Conservation (phyloP, 1,140 invertebrate species). For the Battus philenor region DNA sequence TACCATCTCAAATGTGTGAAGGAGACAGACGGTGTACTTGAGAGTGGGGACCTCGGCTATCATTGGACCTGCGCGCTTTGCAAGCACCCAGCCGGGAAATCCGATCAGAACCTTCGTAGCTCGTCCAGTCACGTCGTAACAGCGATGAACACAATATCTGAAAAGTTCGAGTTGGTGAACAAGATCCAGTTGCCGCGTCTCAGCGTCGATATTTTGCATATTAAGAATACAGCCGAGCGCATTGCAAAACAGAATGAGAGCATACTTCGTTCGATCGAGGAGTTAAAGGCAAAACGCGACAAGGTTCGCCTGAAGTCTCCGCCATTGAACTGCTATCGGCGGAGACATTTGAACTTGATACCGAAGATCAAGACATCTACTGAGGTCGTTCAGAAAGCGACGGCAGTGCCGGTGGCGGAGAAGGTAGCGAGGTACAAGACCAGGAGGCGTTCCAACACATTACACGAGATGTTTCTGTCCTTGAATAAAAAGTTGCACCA, state of each 20-base stretch:
- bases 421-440: slow-evolving; percentile 33
- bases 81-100: slow-evolving; percentile 25
- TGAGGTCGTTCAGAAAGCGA: slow-evolving; percentile 18
- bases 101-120: slow-evolving; percentile 1
- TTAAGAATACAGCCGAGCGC: slow-evolving; percentile 37
- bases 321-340: slow-evolving; percentile 15
- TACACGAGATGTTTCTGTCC: slow-evolving; percentile 39
- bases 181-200: slow-evolving; percentile 58
- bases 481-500: slow-evolving; percentile 36
- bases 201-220: slow-evolving; percentile 39
- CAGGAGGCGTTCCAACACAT: slow-evolving; percentile 33
- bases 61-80: slow-evolving; percentile 51
- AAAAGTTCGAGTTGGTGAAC: slow-evolving; percentile 55
- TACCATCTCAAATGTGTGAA: slow-evolving; percentile 34
- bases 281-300: slow-evolving; percentile 20
- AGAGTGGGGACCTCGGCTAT: slow-evolving; percentile 32
- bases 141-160: slow-evolving; percentile 32
- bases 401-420: slow-evolving; percentile 21
- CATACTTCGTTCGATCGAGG: slow-evolving; percentile 37
- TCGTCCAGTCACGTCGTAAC: slow-evolving; percentile 20
- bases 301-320: slow-evolving; percentile 3
- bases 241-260: slow-evolving; percentile 47
- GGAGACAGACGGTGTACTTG: slow-evolving; percentile 21
- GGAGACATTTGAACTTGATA: slow-evolving; percentile 16
- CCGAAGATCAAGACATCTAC: slow-evolving; percentile 16